These are phyloP conservation scores for Drosophila eohydei DNA, from an alignment of 2,888 invertebrate species.

Conservation along the genomic window DNA sequence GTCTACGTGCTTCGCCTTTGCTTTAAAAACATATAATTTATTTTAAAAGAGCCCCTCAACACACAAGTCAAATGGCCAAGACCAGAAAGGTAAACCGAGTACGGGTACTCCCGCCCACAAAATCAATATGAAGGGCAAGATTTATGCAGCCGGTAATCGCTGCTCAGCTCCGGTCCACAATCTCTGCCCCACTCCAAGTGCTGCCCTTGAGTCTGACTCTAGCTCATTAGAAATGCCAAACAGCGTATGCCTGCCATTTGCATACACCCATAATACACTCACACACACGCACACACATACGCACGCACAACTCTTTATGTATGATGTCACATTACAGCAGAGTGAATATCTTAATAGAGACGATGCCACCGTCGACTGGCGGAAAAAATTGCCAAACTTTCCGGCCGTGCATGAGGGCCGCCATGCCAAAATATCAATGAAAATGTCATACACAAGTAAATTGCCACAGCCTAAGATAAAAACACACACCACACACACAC, in stretches of 20 bases:
- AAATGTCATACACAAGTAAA: conserved; percentile 77
- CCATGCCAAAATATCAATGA: conserved; percentile 68
- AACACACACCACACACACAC: conserved; percentile 11
- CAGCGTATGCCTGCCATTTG: conserved; percentile 78
- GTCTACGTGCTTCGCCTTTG: conserved; percentile 62
- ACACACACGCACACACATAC: conserved; percentile 9
- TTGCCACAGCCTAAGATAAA: conserved; percentile 62
- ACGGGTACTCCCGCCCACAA: conserved; percentile 29
- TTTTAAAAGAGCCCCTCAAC: conserved; percentile 74
- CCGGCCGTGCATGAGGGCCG: conserved; percentile 60
- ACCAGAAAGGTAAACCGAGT: conserved; percentile 21
- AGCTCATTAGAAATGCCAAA: conserved; percentile 77
- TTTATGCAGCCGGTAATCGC: conserved; percentile 77
- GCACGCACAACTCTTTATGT: conserved; percentile 69
- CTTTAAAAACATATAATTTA: conserved; percentile 79
- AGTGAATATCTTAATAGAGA: conserved; percentile 80
- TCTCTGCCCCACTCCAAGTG: conserved; percentile 3
- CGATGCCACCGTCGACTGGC: conserved; percentile 57
- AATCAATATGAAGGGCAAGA: conserved; percentile 73
- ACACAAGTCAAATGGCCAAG: conserved; percentile 43
- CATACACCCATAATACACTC: conserved; percentile 54
- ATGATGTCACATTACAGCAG: conserved; percentile 79
- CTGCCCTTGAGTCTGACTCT: conserved; percentile 9
- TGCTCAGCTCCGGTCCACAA: conserved; percentile 60
- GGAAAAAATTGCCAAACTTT: conserved; percentile 77